phyloP scores from a whole-genome alignment of 1,140 invertebrate species.

The Acyrthosiphon pisum region DNA sequence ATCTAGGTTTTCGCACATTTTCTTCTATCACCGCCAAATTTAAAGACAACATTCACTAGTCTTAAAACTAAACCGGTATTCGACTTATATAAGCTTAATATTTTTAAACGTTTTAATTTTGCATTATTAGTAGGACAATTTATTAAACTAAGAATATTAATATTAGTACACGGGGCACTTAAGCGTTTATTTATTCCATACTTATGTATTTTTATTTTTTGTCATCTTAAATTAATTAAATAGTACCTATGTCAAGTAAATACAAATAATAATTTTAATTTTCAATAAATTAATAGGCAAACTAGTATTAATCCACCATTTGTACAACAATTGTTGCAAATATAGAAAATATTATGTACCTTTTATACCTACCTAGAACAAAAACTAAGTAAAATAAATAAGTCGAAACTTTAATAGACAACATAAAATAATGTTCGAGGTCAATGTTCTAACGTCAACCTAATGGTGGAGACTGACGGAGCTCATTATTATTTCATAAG shows the following conservation, averaged over 20 bases:
- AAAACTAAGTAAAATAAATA: not conserved
- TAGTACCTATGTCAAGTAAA: not conserved
- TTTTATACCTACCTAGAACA: not conserved
- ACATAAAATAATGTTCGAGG: constrained; percentile 23
- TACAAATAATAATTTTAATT: not conserved
- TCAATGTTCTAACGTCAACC: constrained; percentile 39
- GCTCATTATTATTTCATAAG: constrained; percentile 52
- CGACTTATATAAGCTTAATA: not conserved
- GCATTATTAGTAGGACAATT: not conserved
- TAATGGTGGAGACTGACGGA: not conserved
- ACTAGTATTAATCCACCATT: not conserved
- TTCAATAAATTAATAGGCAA: not conserved
- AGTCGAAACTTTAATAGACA: constrained; percentile 2
- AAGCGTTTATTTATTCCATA: no score
- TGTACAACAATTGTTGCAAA: not conserved
- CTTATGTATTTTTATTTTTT: no score
- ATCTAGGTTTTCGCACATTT: constrained; percentile 33
- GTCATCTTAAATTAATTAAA: not conserved
- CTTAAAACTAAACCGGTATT: not conserved
- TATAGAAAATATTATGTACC: not conserved
- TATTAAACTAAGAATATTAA: not conserved
- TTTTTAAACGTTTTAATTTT: not conserved
- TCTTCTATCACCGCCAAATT: not conserved
- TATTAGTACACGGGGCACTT: no score
- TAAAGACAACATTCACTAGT: not conserved